Evolutionary conservation across 2,113 vertebrate genomes (phyloP).

Genomic region (Tupaia chinensis): DNA sequence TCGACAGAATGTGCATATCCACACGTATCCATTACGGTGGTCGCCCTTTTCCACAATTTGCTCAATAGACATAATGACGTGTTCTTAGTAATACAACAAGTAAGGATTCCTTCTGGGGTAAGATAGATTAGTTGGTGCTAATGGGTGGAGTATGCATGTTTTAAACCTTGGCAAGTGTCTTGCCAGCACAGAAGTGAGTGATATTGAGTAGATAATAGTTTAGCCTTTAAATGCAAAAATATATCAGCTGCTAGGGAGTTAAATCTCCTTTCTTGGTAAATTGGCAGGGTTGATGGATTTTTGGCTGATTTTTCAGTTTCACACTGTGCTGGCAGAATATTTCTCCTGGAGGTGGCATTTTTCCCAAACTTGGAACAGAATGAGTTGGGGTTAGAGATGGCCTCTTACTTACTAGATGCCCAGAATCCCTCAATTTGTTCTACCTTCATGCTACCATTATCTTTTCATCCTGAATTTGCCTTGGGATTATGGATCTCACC

Average conservation of each 20-base stretch:
- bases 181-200: not conserved
- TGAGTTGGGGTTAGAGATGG: not conserved
- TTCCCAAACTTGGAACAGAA: not conserved
- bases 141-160: not conserved
- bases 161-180: not conserved
- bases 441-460: not conserved
- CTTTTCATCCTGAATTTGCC: constrained; percentile 15
- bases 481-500: not conserved
- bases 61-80: not conserved
- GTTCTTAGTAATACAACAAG: not conserved
- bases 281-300: not conserved
- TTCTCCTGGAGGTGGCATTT: not conserved
- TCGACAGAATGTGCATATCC: not conserved
- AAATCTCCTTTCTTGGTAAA: constrained; percentile 15
- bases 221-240: not conserved
- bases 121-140: not conserved
- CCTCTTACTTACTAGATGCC: not conserved
- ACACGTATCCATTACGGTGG: not conserved
- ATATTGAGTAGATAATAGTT: not conserved
- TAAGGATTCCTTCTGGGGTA: not conserved
- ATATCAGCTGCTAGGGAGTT: not conserved
- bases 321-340: not conserved
- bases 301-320: constrained; percentile 6
- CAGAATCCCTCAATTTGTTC: not conserved
- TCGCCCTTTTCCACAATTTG: not conserved